A percentile compares a stretch with the other conserved stretches of the same genome.
Evolutionary conservation across 1,140 invertebrate species (phyloP).

Genomic region (Tetranychus cinnabarinus): DNA sequence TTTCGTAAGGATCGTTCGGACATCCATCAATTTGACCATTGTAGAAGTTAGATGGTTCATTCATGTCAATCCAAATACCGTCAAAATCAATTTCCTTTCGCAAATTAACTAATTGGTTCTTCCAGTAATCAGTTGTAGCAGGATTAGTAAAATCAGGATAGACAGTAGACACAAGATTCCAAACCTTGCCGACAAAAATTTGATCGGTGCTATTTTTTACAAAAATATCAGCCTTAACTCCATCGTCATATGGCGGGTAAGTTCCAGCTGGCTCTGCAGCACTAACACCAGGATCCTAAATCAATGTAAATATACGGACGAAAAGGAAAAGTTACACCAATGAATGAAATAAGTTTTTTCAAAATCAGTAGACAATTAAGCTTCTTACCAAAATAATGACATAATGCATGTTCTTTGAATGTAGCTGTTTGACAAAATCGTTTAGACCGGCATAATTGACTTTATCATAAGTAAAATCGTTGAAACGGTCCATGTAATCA

Average conservation of each 20-base stretch:
- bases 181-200: constrained; percentile 11
- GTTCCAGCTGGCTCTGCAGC: constrained; percentile 10
- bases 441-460: constrained; percentile 19
- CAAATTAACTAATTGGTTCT: constrained; percentile 37
- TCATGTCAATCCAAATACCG: constrained; percentile 43
- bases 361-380: background rate
- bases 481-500: constrained; percentile 21
- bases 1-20: constrained; percentile 24
- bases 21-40: constrained; percentile 1
- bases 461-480: constrained; percentile 23
- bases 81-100: constrained; percentile 42
- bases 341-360: constrained; percentile 1
- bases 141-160: constrained; percentile 71
- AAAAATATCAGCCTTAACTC: constrained; percentile 15
- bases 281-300: constrained; percentile 14
- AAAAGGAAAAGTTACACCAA: background rate
- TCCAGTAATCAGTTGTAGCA: constrained; percentile 44
- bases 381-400: constrained; percentile 14
- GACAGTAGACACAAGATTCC: constrained; percentile 20
- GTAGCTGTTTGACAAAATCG: constrained; percentile 21
- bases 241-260: constrained; percentile 18
- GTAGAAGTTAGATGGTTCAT: constrained; percentile 8
- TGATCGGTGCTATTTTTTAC: background rate
- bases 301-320: background rate
- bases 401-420: constrained; percentile 19